phyloP scores from a whole-genome alignment of 2,888 invertebrate genomes.

The Pseudococcus viburni region DNA sequence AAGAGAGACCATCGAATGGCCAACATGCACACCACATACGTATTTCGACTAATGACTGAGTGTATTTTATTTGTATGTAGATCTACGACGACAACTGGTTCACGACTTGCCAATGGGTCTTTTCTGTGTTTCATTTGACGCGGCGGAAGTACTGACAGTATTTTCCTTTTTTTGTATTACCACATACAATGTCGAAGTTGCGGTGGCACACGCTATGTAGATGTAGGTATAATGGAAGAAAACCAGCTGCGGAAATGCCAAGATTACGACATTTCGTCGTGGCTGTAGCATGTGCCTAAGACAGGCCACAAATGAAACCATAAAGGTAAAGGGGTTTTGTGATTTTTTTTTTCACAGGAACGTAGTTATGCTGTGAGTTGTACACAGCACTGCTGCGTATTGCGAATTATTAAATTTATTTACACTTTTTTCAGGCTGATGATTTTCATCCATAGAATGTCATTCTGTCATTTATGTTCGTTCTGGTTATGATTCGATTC shows the following conservation, averaged over 20 bases:
- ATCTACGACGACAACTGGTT: background rate
- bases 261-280: background rate
- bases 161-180: slow-evolving; percentile 12
- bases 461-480: too few species aligned
- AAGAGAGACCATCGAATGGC: too few species aligned
- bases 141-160: slow-evolving; percentile 21
- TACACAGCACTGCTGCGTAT: too few species aligned
- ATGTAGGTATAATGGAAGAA: background rate
- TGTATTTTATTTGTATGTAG: background rate
- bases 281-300: background rate
- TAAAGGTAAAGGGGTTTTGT: too few species aligned
- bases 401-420: too few species aligned
- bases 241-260: background rate
- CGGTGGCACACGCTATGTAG: background rate
- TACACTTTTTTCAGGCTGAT: too few species aligned
- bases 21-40: too few species aligned
- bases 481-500: too few species aligned
- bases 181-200: background rate
- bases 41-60: background rate
- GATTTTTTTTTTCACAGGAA: too few species aligned
- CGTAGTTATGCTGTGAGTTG: too few species aligned
- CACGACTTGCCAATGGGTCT: background rate
- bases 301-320: background rate
- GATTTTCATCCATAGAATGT: too few species aligned
- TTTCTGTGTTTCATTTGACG: background rate